Evolutionary conservation across 35 echinoderm and acorn worm species (phyloP).

Genomic region (Heliocidaris tuberculata): DNA sequence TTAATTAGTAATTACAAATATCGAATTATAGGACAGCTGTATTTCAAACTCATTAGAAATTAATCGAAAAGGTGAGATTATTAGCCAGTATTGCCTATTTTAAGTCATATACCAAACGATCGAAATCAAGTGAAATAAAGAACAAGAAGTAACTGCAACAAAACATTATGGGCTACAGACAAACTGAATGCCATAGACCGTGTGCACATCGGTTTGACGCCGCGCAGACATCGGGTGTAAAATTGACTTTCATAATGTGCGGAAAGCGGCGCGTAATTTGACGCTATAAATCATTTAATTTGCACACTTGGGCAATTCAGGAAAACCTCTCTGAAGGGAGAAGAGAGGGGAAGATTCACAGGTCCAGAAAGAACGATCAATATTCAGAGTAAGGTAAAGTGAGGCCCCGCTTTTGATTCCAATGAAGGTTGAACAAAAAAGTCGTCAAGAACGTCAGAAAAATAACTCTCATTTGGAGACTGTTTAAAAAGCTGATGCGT

Average conservation of each 20-base stretch:
- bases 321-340: constrained; percentile 22
- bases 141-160: too few species aligned
- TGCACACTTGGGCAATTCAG: constrained; percentile 46
- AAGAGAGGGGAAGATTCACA: not conserved
- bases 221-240: constrained; percentile 1
- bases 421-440: not conserved
- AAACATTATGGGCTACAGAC: too few species aligned
- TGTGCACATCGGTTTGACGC: not conserved
- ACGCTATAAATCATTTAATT: constrained; percentile 56
- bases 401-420: not conserved
- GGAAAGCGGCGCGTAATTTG: constrained; percentile 28
- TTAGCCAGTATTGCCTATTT: too few species aligned
- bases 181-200: not conserved
- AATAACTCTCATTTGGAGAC: not conserved
- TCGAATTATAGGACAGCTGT: too few species aligned
- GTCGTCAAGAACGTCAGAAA: not conserved
- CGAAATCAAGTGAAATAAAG: too few species aligned
- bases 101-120: too few species aligned
- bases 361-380: not conserved
- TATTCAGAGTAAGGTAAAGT: not conserved
- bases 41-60: too few species aligned
- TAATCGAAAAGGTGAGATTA: too few species aligned
- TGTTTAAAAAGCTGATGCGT: too few species aligned
- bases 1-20: too few species aligned
- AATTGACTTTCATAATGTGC: constrained; percentile 45